Conservation (phyloP, 2,113 vertebrate genomes). For the Solea senegalensis region DNA sequence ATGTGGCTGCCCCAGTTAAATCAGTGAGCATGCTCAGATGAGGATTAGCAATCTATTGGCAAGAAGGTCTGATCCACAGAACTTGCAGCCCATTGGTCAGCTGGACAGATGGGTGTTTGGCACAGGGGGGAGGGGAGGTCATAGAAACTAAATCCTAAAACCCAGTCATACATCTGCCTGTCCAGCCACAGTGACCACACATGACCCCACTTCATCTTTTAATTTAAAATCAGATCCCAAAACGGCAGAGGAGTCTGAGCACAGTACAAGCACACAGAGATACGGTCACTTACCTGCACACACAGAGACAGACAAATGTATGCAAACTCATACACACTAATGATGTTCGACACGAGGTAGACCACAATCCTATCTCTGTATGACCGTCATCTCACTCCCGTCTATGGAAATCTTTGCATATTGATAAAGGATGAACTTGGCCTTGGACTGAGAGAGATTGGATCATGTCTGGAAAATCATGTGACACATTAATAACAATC, state of each 20-base stretch:
- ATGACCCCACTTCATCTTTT: conserved; percentile 27
- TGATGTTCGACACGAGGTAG: background rate
- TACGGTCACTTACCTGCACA: background rate
- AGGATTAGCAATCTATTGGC: conserved; percentile 72
- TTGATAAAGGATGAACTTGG: conserved; percentile 41
- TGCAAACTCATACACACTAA: background rate
- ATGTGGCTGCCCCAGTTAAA: conserved; percentile 61
- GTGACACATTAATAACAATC: conserved; percentile 69
- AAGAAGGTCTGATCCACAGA: conserved; percentile 66
- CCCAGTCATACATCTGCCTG: conserved; percentile 38
- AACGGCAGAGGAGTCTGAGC: conserved; percentile 1
- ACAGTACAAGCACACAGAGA: background rate
- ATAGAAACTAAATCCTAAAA: conserved; percentile 57
- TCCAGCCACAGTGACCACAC: conserved; percentile 23
- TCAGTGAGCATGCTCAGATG: conserved; percentile 67
- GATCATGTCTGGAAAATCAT: conserved; percentile 72
- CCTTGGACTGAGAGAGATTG: conserved; percentile 37
- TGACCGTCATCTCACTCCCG: background rate
- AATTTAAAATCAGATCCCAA: conserved; percentile 28
- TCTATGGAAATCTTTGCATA: conserved; percentile 24
- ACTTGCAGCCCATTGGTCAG: conserved; percentile 56
- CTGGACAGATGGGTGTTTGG: conserved; percentile 49
- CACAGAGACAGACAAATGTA: background rate
- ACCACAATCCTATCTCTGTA: conserved; percentile 1
- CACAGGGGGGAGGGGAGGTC: conserved; percentile 42